phyloP scores from a whole-genome alignment of 2,113 vertebrate genomes.

The Bagarius yarrelli region DNA sequence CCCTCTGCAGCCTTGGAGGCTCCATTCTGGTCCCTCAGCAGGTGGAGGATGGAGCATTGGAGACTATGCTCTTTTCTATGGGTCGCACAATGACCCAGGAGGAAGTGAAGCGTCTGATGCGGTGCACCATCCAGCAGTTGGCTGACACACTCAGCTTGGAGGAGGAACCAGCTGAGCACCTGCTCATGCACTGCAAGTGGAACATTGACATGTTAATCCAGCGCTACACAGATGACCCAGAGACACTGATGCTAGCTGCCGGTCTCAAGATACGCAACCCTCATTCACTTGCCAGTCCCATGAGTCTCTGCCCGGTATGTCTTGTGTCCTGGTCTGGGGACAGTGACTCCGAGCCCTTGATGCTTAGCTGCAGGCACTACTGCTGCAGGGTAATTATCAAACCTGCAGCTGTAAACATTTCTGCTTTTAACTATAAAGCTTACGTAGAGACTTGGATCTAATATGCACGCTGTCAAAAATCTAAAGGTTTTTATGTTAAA shows the following conservation, averaged over 20 bases:
- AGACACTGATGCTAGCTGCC: constrained; percentile 75
- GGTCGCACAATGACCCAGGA: constrained; percentile 89
- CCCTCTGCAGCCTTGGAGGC: constrained; percentile 53
- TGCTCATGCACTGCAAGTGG: constrained; percentile 89
- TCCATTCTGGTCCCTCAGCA: constrained; percentile 50
- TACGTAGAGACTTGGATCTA: background rate
- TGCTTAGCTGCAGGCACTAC: constrained; percentile 90
- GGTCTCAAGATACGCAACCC: constrained; percentile 79
- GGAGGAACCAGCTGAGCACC: constrained; percentile 80
- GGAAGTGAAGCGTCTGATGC: constrained; percentile 87
- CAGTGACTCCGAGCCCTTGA: constrained; percentile 66
- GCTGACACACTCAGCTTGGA: constrained; percentile 81
- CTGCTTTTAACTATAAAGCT: background rate
- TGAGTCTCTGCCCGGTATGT: constrained; percentile 84
- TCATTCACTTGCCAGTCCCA: constrained; percentile 59
- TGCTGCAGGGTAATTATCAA: constrained; percentile 84
- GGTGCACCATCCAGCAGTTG: constrained; percentile 82
- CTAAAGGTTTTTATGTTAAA: background rate
- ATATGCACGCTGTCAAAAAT: background rate
- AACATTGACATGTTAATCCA: constrained; percentile 88
- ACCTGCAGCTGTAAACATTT: background rate
- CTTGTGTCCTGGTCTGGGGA: constrained; percentile 68
- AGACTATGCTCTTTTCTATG: constrained; percentile 82
- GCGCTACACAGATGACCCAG: constrained; percentile 81
- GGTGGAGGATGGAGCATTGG: constrained; percentile 76